phyloP scores from a whole-genome alignment of 2,113 vertebrate genomes.

The Proterorhinus semilunaris region DNA sequence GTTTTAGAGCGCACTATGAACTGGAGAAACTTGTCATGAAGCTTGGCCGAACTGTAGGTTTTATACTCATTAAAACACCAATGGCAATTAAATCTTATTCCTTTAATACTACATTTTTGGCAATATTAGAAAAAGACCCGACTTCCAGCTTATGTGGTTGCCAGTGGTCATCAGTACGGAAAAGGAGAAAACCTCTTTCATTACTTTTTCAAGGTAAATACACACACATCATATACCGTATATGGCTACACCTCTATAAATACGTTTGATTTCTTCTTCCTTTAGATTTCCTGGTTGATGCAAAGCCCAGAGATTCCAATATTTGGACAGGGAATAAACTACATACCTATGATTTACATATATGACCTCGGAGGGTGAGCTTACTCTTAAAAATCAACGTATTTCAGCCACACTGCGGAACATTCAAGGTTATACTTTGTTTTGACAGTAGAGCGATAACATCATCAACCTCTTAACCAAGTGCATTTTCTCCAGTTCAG shows the following conservation, averaged over 20 bases:
- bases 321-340: slow-evolving; percentile 84
- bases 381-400: neutral
- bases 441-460: neutral
- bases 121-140: slow-evolving; percentile 78
- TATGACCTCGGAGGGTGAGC: slow-evolving; percentile 84
- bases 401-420: too few species aligned
- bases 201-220: slow-evolving; percentile 89
- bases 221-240: neutral
- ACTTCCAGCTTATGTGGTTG: slow-evolving; percentile 82
- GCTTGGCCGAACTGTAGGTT: slow-evolving; percentile 82
- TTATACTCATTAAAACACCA: neutral
- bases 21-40: slow-evolving; percentile 87
- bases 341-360: slow-evolving; percentile 89
- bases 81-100: neutral
- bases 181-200: slow-evolving; percentile 86
- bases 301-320: slow-evolving; percentile 79
- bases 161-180: slow-evolving; percentile 88
- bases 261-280: slow-evolving; percentile 11
- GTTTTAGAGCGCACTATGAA: slow-evolving; percentile 81
- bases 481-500: too few species aligned
- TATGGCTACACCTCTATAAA: neutral
- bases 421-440: neutral
- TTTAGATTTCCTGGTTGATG: slow-evolving; percentile 83
- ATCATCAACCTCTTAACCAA: neutral
- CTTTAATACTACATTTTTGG: slow-evolving; percentile 11